Conservation (phyloP, 2,797 vertebrate species). For the Typhlichthys subterraneus region DNA sequence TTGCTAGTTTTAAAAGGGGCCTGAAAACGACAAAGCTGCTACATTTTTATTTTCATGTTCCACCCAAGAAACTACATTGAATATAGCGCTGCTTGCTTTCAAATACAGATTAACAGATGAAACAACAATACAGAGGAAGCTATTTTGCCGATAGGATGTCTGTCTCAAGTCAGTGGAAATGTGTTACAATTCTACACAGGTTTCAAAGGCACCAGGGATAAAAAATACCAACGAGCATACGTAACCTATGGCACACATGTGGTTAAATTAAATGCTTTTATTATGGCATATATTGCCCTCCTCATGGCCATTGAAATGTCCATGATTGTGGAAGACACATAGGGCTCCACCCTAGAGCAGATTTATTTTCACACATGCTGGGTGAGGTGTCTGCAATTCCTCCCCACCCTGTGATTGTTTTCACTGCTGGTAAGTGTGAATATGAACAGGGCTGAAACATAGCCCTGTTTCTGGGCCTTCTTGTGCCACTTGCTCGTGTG, state of each 20-base stretch:
- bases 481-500: constrained; percentile 60
- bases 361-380: constrained; percentile 85
- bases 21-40: constrained; percentile 45
- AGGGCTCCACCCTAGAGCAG: constrained; percentile 75
- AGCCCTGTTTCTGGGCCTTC: constrained; percentile 47
- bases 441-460: constrained; percentile 70
- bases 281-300: constrained; percentile 60
- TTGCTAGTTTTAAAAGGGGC: constrained; percentile 51
- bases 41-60: constrained; percentile 54
- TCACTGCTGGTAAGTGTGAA: constrained; percentile 79
- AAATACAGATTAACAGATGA: constrained; percentile 16
- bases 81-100: too few species aligned
- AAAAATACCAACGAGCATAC: constrained; percentile 27
- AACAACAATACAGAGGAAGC: constrained; percentile 46
- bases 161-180: constrained; percentile 46
- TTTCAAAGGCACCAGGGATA: constrained; percentile 33
- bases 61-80: not conserved
- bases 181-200: constrained; percentile 22
- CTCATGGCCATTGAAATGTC: constrained; percentile 71
- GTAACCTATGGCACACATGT: constrained; percentile 47
- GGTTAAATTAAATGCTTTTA: constrained; percentile 66
- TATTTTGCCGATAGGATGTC: constrained; percentile 37
- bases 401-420: constrained; percentile 80
- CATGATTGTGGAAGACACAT: constrained; percentile 76
- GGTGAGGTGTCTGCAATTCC: constrained; percentile 81